These are phyloP conservation scores for Lasioglossum leucozonium DNA, from an alignment of 2,888 invertebrate genomes.

Conservation along the genomic window DNA sequence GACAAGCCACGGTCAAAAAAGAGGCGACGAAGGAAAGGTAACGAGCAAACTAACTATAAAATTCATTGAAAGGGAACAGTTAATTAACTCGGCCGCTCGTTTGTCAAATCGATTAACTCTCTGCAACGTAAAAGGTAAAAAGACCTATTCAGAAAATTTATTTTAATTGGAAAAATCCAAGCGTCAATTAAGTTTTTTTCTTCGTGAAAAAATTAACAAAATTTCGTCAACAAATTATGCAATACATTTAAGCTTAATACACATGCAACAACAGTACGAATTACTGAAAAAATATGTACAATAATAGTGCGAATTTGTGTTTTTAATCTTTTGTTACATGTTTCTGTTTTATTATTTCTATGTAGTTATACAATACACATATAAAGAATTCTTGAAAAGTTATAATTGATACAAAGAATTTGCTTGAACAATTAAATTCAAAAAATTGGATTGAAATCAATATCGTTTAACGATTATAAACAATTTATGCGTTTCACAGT, in stretches of 20 bases:
- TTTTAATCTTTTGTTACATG: not conserved
- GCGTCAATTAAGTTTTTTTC: too few species aligned
- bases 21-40: constrained; percentile 51
- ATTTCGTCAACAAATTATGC: too few species aligned
- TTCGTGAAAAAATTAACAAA: too few species aligned
- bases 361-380: not conserved
- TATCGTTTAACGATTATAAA: not conserved
- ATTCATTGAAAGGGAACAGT: not conserved
- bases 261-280: too few species aligned
- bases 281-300: not conserved
- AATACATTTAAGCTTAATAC: too few species aligned
- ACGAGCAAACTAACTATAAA: constrained; percentile 19
- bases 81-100: not conserved
- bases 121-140: too few species aligned
- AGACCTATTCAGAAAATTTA: too few species aligned
- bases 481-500: constrained; percentile 3
- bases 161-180: too few species aligned
- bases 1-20: constrained; percentile 27
- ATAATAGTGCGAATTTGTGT: not conserved
- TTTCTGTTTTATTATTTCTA: not conserved
- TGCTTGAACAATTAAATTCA: not conserved
- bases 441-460: not conserved
- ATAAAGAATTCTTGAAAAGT: not conserved
- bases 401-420: not conserved
- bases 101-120: too few species aligned